These are phyloP conservation scores for Phytoseiulus persimilis DNA, from an alignment of 2,888 invertebrate genomes.

Conservation along the genomic window DNA sequence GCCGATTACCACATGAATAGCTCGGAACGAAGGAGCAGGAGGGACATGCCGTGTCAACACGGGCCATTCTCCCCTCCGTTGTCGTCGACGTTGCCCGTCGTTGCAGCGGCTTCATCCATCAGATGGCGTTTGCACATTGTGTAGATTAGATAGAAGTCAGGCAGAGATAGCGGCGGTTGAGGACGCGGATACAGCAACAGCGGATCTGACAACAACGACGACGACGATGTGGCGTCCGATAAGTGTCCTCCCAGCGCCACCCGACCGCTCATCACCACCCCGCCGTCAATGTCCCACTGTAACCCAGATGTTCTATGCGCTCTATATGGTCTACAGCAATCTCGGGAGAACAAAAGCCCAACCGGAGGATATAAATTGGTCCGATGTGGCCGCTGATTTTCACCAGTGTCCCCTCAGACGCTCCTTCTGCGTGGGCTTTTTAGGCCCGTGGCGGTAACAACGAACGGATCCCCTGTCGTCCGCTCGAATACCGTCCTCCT, in stretches of 20 bases:
- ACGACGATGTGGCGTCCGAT: not conserved
- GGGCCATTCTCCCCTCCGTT: not conserved
- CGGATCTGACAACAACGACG: not conserved
- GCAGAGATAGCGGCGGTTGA: not conserved
- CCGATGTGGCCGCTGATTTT: not conserved
- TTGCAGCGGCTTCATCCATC: not conserved
- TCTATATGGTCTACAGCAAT: not conserved
- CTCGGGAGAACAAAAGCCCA: not conserved
- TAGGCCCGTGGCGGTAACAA: not conserved
- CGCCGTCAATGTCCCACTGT: not conserved
- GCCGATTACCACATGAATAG: constrained; percentile 5
- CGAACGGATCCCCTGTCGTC: not conserved
- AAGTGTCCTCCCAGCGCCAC: not conserved
- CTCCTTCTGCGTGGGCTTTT: not conserved
- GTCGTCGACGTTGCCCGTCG: not conserved
- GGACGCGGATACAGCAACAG: not conserved
- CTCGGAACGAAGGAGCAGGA: not conserved
- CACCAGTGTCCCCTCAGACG: not conserved
- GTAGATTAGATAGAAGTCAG: not conserved
- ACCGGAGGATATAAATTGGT: not conserved
- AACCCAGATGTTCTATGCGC: not conserved
- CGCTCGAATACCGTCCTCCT: not conserved
- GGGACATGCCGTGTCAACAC: not conserved
- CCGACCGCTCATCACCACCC: not conserved
- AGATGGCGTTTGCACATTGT: not conserved